Conservation (phyloP, 2,113 vertebrate species). For the Ascaphus truei region DNA sequence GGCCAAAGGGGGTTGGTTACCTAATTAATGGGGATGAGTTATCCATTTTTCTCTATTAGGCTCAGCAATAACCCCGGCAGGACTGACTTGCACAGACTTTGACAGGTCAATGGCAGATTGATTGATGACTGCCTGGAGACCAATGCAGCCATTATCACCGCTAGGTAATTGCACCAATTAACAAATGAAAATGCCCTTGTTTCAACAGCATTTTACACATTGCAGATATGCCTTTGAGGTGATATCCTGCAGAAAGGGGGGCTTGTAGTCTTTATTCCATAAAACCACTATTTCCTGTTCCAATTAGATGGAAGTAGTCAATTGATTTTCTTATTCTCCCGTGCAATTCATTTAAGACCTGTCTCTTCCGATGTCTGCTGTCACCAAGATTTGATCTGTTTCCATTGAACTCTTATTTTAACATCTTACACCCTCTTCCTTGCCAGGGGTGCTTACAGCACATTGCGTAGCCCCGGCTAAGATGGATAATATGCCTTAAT, state of each 20-base stretch:
- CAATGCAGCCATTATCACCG: slow-evolving; percentile 68
- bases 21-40: slow-evolving; percentile 59
- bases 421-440: too few relatives aligned
- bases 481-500: too few relatives aligned
- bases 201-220: slow-evolving; percentile 67
- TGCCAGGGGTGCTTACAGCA: too few relatives aligned
- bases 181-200: slow-evolving; percentile 76
- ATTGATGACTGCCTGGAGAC: slow-evolving; percentile 73
- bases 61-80: slow-evolving; percentile 55
- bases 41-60: slow-evolving; percentile 59
- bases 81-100: slow-evolving; percentile 49
- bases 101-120: slow-evolving; percentile 73
- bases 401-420: too few relatives aligned
- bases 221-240: slow-evolving; percentile 64
- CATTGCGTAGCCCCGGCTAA: too few relatives aligned
- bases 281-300: slow-evolving; percentile 51
- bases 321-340: too few relatives aligned
- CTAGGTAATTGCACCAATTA: slow-evolving; percentile 86
- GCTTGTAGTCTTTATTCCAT: too few relatives aligned
- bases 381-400: too few relatives aligned
- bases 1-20: slow-evolving; percentile 54
- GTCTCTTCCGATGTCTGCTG: too few relatives aligned
- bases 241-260: not conserved
- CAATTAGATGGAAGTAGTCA: slow-evolving; percentile 62
- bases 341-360: too few relatives aligned